phyloP scores from a whole-genome alignment of 2,888 invertebrate genomes.

The Synergus laeviventris region DNA sequence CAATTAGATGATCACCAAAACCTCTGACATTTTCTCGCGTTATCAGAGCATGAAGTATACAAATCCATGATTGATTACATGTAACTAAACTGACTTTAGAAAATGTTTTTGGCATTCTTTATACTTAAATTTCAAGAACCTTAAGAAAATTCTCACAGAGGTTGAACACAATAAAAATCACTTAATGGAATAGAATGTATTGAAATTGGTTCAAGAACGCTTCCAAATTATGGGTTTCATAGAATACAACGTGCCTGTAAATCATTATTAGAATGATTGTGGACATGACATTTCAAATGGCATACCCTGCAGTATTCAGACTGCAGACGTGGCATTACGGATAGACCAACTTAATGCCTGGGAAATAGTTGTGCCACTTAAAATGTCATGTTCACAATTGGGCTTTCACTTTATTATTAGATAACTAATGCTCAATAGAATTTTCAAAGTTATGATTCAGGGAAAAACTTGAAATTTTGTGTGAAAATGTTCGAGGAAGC shows the following conservation, averaged over 20 bases:
- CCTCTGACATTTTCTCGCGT: slow-evolving; percentile 18
- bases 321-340: slow-evolving; percentile 34
- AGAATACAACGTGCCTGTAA: slow-evolving; percentile 11
- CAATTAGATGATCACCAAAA: not conserved
- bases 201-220: slow-evolving; percentile 11
- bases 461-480: not conserved
- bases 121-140: not conserved
- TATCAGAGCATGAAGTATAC: slow-evolving; percentile 16
- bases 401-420: slow-evolving; percentile 29
- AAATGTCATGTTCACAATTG: slow-evolving; percentile 6
- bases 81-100: not conserved
- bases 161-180: not conserved
- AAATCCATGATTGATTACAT: not conserved
- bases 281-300: slow-evolving; percentile 18
- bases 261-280: slow-evolving; percentile 27
- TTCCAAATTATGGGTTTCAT: slow-evolving; percentile 15
- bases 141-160: not conserved
- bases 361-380: slow-evolving; percentile 32
- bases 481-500: not conserved
- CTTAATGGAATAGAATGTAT: not conserved
- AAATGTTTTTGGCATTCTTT: not conserved
- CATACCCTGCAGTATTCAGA: slow-evolving; percentile 23
- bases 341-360: slow-evolving; percentile 23
- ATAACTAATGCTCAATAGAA: not conserved
- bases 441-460: too few relatives aligned